These are phyloP conservation scores for Drosophila colorata DNA, from an alignment of 2,888 invertebrate genomes.

Conservation along the genomic window DNA sequence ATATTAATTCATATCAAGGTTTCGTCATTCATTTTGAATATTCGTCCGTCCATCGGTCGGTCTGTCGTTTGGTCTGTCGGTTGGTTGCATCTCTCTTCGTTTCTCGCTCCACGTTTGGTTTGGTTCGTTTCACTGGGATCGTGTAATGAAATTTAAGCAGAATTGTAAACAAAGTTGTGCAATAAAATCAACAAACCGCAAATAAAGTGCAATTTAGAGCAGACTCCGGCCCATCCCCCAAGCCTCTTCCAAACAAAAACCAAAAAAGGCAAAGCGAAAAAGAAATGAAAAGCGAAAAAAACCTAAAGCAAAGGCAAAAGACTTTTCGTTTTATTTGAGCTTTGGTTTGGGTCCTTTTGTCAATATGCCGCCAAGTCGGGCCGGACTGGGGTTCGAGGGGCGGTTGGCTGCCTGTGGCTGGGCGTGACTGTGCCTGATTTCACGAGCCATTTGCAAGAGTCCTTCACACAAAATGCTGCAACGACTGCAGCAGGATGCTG, in stretches of 20 bases:
- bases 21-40: slow-evolving; percentile 68
- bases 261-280: slow-evolving; percentile 3
- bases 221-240: slow-evolving; percentile 29
- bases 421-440: slow-evolving; percentile 57
- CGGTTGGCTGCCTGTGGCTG: slow-evolving; percentile 9
- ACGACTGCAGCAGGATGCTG: slow-evolving; percentile 28
- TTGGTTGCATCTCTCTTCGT: slow-evolving; percentile 6
- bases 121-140: slow-evolving; percentile 57
- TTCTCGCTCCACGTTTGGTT: slow-evolving; percentile 31
- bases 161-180: slow-evolving; percentile 76
- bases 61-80: slow-evolving; percentile 15
- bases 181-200: slow-evolving; percentile 77
- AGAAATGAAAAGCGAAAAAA: slow-evolving; percentile 8
- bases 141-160: slow-evolving; percentile 79
- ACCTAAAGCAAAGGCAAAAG: slow-evolving; percentile 29
- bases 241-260: slow-evolving; percentile 1
- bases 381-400: background rate
- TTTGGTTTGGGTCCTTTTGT: slow-evolving; percentile 46
- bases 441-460: slow-evolving; percentile 68
- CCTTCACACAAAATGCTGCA: slow-evolving; percentile 43
- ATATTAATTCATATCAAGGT: slow-evolving; percentile 82
- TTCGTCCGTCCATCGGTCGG: background rate
- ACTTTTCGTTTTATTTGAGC: slow-evolving; percentile 52
- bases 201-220: slow-evolving; percentile 73
- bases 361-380: slow-evolving; percentile 34